Evolutionary conservation across 37 sponge, comb jelly and placozoan genomes (phyloP).

Genomic region (Corticium candelabrum): DNA sequence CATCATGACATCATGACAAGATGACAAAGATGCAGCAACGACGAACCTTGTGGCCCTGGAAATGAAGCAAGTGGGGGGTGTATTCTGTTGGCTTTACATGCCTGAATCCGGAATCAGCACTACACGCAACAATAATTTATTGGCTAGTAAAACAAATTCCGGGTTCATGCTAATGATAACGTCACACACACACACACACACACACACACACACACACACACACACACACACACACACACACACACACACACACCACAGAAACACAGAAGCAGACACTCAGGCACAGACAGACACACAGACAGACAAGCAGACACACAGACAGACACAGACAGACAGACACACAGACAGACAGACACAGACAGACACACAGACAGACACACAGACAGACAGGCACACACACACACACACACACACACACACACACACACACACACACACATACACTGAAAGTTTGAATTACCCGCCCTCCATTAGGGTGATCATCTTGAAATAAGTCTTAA

Average conservation of each 20-base stretch:
- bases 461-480: slow-evolving; percentile 34
- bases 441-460: background rate
- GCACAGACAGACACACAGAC: too few relatives aligned
- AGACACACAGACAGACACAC: background rate
- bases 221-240: slow-evolving; percentile 15
- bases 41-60: slow-evolving; percentile 81
- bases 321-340: too few relatives aligned
- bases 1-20: too few relatives aligned
- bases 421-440: slow-evolving; percentile 1
- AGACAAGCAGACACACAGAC: too few relatives aligned
- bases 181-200: background rate
- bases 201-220: slow-evolving; percentile 16
- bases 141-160: too few relatives aligned
- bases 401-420: slow-evolving; percentile 1
- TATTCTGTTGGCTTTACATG: slow-evolving; percentile 92
- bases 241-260: too few relatives aligned
- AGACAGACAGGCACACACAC: too few relatives aligned
- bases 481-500: slow-evolving; percentile 77
- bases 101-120: slow-evolving; percentile 89
- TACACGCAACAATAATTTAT: slow-evolving; percentile 10
- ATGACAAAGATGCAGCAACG: too few relatives aligned
- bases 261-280: too few relatives aligned
- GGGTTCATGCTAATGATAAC: too few relatives aligned
- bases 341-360: background rate
- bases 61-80: slow-evolving; percentile 71